Evolutionary conservation across 2,797 vertebrate genomes (phyloP).

Genomic region (Tragopan temminckii): DNA sequence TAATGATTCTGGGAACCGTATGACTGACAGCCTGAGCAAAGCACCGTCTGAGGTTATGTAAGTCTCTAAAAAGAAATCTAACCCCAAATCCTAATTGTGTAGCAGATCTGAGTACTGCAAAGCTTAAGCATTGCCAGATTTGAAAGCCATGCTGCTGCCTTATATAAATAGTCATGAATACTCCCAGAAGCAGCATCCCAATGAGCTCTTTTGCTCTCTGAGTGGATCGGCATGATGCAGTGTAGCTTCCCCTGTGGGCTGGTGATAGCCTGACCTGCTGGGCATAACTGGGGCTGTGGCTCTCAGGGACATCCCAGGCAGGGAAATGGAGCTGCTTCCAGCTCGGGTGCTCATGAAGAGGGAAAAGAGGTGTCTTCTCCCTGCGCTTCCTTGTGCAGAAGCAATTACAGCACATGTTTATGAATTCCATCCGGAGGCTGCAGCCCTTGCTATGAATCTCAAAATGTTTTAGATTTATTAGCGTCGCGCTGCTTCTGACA

Average conservation of each 20-base stretch:
- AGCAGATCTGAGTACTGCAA: conserved; percentile 41
- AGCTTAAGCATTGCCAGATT: conserved; percentile 32
- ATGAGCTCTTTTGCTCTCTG: background rate
- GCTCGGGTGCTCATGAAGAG: background rate
- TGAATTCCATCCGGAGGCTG: background rate
- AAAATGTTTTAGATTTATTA: conserved; percentile 63
- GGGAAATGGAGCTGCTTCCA: background rate
- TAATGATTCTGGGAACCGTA: conserved; percentile 38
- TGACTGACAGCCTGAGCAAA: conserved; percentile 49
- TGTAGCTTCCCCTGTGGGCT: background rate
- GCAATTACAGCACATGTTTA: conserved; percentile 23
- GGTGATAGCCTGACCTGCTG: background rate
- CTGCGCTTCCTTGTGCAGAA: background rate
- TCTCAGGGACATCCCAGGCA: background rate
- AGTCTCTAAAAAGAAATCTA: conserved; percentile 49
- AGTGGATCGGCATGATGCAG: background rate
- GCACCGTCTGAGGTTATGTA: conserved; percentile 48
- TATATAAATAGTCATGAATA: conserved; percentile 29
- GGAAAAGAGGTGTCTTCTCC: background rate
- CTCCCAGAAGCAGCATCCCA: background rate
- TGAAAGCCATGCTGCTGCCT: conserved; percentile 8
- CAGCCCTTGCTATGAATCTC: conserved; percentile 48
- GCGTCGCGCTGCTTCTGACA: conserved; percentile 24
- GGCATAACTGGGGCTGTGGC: background rate
- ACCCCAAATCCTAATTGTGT: conserved; percentile 41